Evolutionary conservation across 2,113 vertebrate species (phyloP), one percentile per base, ranked within the genome.

Genomic region (Rhodinocichla rosea): DNA sequence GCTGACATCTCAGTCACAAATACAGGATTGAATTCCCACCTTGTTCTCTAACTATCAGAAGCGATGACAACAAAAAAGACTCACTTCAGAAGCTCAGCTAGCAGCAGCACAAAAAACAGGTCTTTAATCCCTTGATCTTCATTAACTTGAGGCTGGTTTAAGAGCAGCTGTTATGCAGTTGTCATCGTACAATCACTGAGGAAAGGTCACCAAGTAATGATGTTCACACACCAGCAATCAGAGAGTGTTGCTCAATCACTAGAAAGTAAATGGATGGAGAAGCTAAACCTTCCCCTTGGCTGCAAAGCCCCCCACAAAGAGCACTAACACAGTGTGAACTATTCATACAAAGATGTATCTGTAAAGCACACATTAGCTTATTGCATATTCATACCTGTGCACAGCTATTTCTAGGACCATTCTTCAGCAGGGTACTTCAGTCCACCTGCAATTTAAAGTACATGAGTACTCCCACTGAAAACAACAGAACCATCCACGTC

Each of bases 51-150:
- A 73, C 55, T 44, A 27, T 52, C 56, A 79, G 47, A 92, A 92
- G 33, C 0, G 1, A 77, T 77, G 75, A 83, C 47, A 79, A 23
- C 26, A 37, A 78, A 69, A 84, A 90, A 57, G 30, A 17, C 57
- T 87, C 62, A 37, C 49, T 90, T 92, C 84, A 93, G 71, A 83
- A 95, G 59, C 64, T 94, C 63, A 40, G 33, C 52, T 92, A 62
- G 44, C 26, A 87, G 53, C n/a, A 80, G 49, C 44, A 47, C 1
- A 20, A 90, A 83, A 89, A 30, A 17, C 52, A 89, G 49, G 50
- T 83, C 65, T 73, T 71, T 76, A 93, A 93, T 90, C 73, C 65
- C 62, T 81, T 45, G 65, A 50, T 77, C 17, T 4, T 60, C 3
- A 9, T 52, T 65, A 90, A 84, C 74, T 71, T 16, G 68, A 80